Conservation (phyloP, 37 sponge, comb jelly and placozoan species). For the Spongilla lacustris region DNA sequence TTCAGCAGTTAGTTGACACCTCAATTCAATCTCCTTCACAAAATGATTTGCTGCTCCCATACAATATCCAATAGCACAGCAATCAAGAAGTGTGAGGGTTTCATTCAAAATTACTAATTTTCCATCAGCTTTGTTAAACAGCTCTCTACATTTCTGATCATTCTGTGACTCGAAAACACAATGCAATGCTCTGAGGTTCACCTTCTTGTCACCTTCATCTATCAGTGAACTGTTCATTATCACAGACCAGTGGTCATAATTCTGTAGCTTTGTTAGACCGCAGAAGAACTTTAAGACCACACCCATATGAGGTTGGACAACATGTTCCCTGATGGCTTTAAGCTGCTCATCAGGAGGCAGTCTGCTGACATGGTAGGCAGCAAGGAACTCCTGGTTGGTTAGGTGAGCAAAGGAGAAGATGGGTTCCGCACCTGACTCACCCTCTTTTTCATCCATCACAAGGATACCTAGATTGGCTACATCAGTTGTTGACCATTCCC, state of each 20-base stretch:
- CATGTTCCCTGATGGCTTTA: not conserved
- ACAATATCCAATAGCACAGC: constrained; percentile 28
- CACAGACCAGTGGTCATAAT: not conserved
- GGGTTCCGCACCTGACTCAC: constrained; percentile 8
- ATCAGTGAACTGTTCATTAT: not conserved
- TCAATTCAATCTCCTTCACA: constrained; percentile 17
- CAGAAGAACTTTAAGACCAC: constrained; percentile 55
- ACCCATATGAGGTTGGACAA: constrained; percentile 24
- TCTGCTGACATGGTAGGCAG: constrained; percentile 22
- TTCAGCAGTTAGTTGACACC: constrained; percentile 34
- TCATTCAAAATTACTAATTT: constrained; percentile 17
- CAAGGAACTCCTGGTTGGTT: constrained; percentile 57
- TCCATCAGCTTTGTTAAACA: constrained; percentile 4
- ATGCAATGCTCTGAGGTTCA: constrained; percentile 6
- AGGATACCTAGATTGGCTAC: not conserved
- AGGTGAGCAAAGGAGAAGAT: constrained; percentile 53
- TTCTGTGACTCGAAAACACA: constrained; percentile 60
- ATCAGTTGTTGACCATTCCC: no score
- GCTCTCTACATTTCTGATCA: constrained; percentile 2
- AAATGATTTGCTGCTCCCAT: not conserved
- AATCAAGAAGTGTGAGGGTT: constrained; percentile 25
- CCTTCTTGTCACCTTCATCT: not conserved
- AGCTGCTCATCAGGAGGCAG: constrained; percentile 1
- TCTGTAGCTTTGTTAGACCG: constrained; percentile 11
- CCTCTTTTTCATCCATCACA: not conserved